Percentiles rank a stretch among this genome's conserved stretches.
Conservation (phyloP, 2,113 vertebrate genomes). For the Ascaphus truei region DNA sequence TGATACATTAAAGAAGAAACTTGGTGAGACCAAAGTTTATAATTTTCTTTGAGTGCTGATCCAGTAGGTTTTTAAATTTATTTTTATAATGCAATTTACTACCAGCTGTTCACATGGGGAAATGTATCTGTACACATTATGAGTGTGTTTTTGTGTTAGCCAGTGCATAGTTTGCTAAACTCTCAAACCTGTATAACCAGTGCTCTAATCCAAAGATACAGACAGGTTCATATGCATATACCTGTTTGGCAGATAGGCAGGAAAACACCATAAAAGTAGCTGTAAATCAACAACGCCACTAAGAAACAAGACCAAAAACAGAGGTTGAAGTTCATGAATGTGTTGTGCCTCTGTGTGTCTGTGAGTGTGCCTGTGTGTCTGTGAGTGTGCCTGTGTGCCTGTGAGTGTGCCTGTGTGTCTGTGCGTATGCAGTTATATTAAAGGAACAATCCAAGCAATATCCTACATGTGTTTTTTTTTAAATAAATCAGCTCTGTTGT, state of each 20-base stretch:
- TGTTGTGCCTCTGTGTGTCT: not conserved
- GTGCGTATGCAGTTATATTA: not conserved
- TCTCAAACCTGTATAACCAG: constrained; percentile 20
- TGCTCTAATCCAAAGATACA: constrained; percentile 8
- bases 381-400: not conserved
- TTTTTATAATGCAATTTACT: too few species aligned
- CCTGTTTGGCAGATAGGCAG: not conserved
- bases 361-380: not conserved
- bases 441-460: too few species aligned
- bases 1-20: too few species aligned
- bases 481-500: too few species aligned
- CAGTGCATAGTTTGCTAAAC: constrained; percentile 1
- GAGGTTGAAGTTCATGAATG: not conserved
- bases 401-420: not conserved
- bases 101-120: not conserved
- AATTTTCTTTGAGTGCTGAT: too few species aligned
- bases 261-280: constrained; percentile 10
- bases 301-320: not conserved
- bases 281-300: not conserved
- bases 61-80: too few species aligned
- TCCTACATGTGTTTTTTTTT: too few species aligned
- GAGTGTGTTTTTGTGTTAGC: not conserved
- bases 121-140: too few species aligned
- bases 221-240: not conserved
- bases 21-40: too few species aligned